These are phyloP conservation scores for Hypolimnas misippus DNA, from an alignment of 2,888 invertebrate genomes.

Conservation along the genomic window DNA sequence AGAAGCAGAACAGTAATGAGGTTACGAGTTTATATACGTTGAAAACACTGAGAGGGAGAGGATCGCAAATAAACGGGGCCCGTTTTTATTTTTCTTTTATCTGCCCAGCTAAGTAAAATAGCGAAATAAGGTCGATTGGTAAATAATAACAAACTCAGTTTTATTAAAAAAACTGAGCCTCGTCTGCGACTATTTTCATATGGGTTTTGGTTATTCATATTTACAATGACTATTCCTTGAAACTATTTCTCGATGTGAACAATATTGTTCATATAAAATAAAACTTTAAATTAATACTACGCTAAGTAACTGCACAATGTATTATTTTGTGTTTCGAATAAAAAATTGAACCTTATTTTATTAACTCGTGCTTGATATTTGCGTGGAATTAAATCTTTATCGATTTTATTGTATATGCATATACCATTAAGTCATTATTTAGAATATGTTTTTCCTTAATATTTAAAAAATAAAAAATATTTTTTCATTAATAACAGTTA, in stretches of 20 bases:
- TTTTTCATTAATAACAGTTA: constrained; percentile 7
- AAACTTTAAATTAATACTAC: too few relatives aligned
- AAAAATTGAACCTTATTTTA: too few relatives aligned
- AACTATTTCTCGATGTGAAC: not conserved
- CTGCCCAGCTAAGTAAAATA: constrained; percentile 32
- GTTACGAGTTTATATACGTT: constrained; percentile 40
- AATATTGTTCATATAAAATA: not conserved
- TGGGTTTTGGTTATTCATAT: constrained; percentile 1
- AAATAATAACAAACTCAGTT: constrained; percentile 21
- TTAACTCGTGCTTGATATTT: too few relatives aligned
- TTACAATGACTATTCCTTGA: not conserved
- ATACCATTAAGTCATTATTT: too few relatives aligned
- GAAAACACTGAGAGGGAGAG: constrained; percentile 35
- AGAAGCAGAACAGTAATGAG: constrained; percentile 39
- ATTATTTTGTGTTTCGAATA: too few relatives aligned
- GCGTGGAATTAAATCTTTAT: too few relatives aligned
- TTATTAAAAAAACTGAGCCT: not conserved
- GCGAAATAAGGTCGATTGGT: constrained; percentile 27
- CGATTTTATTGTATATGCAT: too few relatives aligned
- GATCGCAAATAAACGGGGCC: constrained; percentile 34
- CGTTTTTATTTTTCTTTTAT: constrained; percentile 39
- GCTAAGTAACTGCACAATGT: too few relatives aligned
- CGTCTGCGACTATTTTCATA: not conserved
- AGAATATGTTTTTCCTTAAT: too few relatives aligned
- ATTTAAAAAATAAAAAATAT: too few relatives aligned